Conservation (phyloP, 2,888 invertebrate genomes). For the Tethea ocularis region DNA sequence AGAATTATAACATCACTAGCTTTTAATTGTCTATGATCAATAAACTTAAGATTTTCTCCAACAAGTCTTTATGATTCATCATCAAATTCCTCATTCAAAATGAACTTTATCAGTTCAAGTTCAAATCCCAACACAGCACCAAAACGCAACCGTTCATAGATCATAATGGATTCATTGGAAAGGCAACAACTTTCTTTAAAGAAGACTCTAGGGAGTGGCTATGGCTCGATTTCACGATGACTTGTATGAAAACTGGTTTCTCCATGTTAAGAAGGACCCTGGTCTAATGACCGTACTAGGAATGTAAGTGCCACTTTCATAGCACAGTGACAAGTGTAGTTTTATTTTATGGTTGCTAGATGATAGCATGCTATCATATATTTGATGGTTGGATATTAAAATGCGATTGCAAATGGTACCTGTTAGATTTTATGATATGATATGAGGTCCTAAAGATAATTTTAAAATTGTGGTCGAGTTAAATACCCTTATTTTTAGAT, state of each 20-base stretch:
- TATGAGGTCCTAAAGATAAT: background rate
- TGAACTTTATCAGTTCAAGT: background rate
- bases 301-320: constrained; percentile 68
- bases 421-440: background rate
- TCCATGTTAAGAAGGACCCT: constrained; percentile 55
- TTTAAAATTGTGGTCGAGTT: too few relatives aligned
- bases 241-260: constrained; percentile 63
- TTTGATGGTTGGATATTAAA: background rate
- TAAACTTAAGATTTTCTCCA: background rate
- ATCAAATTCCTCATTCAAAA: background rate
- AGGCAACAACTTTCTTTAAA: constrained; percentile 66
- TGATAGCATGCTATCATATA: too few relatives aligned
- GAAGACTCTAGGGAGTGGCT: constrained; percentile 52
- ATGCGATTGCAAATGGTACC: background rate
- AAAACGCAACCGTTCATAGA: constrained; percentile 20
- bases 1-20: too few relatives aligned
- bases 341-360: background rate
- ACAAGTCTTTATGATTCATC: background rate
- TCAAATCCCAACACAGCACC: background rate
- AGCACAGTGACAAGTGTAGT: constrained; percentile 42
- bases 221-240: constrained; percentile 76
- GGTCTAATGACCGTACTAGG: constrained; percentile 64
- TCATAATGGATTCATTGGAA: constrained; percentile 54
- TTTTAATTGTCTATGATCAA: too few relatives aligned
- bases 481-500: too few relatives aligned